phyloP scores from a whole-genome alignment of 2,113 vertebrate genomes.

The Emydura subglobosa region DNA sequence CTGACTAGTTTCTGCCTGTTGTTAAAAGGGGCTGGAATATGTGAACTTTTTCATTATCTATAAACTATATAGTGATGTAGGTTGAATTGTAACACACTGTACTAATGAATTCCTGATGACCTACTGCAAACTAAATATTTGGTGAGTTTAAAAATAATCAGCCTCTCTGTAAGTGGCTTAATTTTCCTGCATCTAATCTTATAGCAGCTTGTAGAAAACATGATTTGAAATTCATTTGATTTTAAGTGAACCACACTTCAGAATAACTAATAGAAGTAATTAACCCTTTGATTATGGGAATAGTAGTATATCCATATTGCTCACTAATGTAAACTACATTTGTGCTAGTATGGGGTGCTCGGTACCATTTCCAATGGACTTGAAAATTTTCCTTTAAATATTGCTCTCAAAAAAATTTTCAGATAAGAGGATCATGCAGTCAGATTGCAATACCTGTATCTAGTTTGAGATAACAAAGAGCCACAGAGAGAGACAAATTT shows the following conservation, averaged over 20 bases:
- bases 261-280: neutral
- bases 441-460: neutral
- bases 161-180: neutral
- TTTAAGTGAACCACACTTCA: neutral
- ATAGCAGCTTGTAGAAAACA: accelerated
- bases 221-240: neutral
- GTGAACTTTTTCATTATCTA: neutral
- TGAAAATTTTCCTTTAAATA: neutral
- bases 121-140: neutral
- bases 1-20: neutral
- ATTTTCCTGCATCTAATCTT: neutral
- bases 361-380: neutral
- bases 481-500: neutral
- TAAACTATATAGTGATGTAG: neutral
- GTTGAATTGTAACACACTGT: neutral
- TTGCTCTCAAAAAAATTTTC: neutral
- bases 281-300: neutral
- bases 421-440: neutral
- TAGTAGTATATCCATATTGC: neutral
- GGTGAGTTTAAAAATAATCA: neutral
- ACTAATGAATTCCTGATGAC: neutral
- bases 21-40: neutral
- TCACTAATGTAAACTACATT: accelerated
- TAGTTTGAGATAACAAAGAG: neutral
- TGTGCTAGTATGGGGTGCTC: neutral